A percentile compares a stretch with the other conserved stretches of the same genome.
Conservation (phyloP, 2,113 vertebrate species). For the Callipepla californica region DNA sequence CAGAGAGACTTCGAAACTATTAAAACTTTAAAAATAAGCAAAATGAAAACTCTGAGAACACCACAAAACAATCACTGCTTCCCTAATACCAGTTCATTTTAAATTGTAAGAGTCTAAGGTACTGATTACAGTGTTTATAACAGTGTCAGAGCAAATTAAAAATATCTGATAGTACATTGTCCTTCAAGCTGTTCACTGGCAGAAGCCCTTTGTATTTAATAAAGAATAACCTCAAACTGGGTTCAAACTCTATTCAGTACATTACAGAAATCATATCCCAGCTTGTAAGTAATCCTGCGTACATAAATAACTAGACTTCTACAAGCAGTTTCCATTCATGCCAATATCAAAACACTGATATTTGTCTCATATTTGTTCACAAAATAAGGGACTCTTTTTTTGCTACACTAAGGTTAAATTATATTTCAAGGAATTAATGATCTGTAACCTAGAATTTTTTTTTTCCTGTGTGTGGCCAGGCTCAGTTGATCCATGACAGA, state of each 20-base stretch:
- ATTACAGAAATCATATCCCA: not conserved
- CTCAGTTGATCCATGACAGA: conserved; percentile 94
- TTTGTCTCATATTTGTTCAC: not conserved
- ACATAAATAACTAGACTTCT: not conserved
- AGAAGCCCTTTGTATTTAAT: not conserved
- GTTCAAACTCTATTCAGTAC: not conserved
- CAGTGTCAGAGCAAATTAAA: not conserved
- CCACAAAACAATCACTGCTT: not conserved
- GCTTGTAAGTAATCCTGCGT: not conserved
- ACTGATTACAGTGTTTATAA: not conserved
- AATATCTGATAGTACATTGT: not conserved
- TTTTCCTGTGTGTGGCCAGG: conserved; percentile 74
- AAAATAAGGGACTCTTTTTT: not conserved
- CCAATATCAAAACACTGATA: not conserved
- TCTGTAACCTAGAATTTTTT: not conserved
- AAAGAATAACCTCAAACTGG: not conserved
- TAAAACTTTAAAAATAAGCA: not conserved
- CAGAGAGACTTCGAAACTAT: not conserved
- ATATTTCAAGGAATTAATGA: not conserved
- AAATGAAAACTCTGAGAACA: not conserved
- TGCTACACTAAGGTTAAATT: not conserved
- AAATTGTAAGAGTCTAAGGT: not conserved
- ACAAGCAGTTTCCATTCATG: not conserved
- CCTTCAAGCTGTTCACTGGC: not conserved
- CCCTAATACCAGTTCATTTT: not conserved